These are phyloP conservation scores for Parthenolecanium corni DNA, from an alignment of 2,888 invertebrate genomes.

Conservation along the genomic window DNA sequence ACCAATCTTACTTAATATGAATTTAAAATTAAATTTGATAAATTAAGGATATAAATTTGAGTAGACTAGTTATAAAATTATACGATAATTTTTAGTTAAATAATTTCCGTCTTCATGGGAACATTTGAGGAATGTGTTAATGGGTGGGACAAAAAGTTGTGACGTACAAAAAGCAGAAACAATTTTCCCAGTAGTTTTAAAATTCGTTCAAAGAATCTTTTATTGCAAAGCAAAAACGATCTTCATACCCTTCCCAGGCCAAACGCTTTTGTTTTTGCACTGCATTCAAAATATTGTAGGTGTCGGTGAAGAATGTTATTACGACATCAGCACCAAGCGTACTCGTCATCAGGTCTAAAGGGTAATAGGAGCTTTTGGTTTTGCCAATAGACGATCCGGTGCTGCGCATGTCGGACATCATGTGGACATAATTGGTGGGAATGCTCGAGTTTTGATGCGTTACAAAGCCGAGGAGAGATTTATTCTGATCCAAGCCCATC, in stretches of 20 bases:
- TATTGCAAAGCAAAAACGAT: not conserved
- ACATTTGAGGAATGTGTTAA: too few relatives aligned
- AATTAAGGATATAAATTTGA: too few relatives aligned
- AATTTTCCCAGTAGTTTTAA: too few relatives aligned
- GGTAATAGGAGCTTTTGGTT: not conserved
- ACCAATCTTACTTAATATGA: too few relatives aligned
- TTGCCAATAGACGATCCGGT: not conserved
- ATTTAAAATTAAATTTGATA: too few relatives aligned
- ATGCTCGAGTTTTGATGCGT: constrained; percentile 3
- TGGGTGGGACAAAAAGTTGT: too few relatives aligned
- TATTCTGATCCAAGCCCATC: not conserved
- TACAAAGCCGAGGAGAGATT: not conserved
- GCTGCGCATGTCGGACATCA: constrained; percentile 4
- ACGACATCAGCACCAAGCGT: constrained; percentile 13
- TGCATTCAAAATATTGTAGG: not conserved
- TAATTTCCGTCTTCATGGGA: too few relatives aligned
- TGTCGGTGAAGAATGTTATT: not conserved
- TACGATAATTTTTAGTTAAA: too few relatives aligned
- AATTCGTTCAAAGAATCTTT: too few relatives aligned
- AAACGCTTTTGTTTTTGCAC: constrained; percentile 1
- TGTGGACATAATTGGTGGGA: constrained; percentile 7
- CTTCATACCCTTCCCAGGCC: constrained; percentile 7
- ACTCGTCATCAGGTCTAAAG: not conserved
- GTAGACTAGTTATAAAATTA: too few relatives aligned
- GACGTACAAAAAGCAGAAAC: too few relatives aligned